phyloP scores from a whole-genome alignment of 2,888 invertebrate species.

The Drosophila setosimentum region DNA sequence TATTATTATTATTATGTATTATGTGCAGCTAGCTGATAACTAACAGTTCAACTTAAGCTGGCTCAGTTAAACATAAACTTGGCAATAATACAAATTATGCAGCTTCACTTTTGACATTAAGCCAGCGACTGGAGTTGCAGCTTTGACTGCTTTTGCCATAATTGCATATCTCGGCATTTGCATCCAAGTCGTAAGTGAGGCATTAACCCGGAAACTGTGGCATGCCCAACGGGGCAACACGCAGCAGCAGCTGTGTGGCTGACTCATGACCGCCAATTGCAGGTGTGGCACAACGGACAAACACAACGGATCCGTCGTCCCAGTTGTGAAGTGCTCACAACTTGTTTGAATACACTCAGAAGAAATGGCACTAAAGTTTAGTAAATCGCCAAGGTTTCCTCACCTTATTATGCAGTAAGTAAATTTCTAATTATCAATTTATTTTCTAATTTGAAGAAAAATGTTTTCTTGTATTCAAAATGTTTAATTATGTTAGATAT shows the following conservation, averaged over 20 bases:
- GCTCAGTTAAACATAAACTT: conserved; percentile 25
- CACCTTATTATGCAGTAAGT: no score
- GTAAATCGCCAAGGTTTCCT: background rate
- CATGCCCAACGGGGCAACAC: conserved; percentile 24
- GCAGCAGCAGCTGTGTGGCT: conserved; percentile 30
- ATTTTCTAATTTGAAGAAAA: no score
- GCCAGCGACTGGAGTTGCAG: conserved; percentile 29
- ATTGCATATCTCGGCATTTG: conserved; percentile 49
- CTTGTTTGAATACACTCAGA: conserved; percentile 57
- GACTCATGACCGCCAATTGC: conserved; percentile 66
- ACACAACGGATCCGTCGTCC: conserved; percentile 32
- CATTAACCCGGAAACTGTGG: conserved; percentile 75
- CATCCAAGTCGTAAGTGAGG: conserved; percentile 51
- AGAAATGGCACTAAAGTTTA: background rate
- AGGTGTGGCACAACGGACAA: conserved; percentile 74
- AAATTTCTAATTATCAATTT: no score
- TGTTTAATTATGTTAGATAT: no score
- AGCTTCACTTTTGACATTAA: conserved; percentile 73
- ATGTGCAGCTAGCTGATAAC: conserved; percentile 28
- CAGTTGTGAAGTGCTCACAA: conserved; percentile 51
- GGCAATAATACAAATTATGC: conserved; percentile 56
- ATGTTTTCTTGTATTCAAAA: no score
- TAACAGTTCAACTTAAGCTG: conserved; percentile 11
- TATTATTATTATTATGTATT: conserved; percentile 39
- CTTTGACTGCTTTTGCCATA: conserved; percentile 14